Evolutionary conservation across 2,113 vertebrate species (phyloP).

Genomic region (Lagopus muta): DNA sequence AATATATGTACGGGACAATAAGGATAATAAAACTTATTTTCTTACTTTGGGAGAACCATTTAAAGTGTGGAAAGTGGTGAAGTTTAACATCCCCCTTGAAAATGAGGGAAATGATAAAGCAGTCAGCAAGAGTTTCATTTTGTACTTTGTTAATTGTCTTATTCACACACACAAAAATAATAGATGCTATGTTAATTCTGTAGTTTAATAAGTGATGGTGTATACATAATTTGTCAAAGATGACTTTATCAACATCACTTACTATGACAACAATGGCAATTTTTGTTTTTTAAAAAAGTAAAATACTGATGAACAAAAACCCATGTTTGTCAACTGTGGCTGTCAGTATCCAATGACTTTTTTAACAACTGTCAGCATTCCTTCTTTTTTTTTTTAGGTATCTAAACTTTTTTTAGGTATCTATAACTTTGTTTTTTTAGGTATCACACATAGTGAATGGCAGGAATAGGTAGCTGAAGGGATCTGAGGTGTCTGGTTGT

Average conservation of each 20-base stretch:
- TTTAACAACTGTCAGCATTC: not conserved
- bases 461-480: not conserved
- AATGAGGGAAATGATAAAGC: not conserved
- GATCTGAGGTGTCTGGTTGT: fast-evolving
- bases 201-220: not conserved
- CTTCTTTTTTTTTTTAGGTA: not conserved
- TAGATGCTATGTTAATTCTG: not conserved
- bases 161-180: not conserved
- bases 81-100: not conserved
- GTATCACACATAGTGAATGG: not conserved
- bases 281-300: not conserved
- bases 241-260: not conserved
- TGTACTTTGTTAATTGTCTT: not conserved
- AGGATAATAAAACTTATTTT: not conserved
- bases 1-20: not conserved
- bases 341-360: not conserved
- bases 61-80: not conserved
- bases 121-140: not conserved
- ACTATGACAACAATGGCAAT: not conserved
- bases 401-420: too few species aligned
- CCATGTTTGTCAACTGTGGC: not conserved
- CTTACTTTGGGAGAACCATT: not conserved
- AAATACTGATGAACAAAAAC: not conserved
- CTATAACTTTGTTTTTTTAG: not conserved
- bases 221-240: not conserved